Evolutionary conservation across 2,888 invertebrate species (phyloP).

Genomic region (Mamestra brassicae): DNA sequence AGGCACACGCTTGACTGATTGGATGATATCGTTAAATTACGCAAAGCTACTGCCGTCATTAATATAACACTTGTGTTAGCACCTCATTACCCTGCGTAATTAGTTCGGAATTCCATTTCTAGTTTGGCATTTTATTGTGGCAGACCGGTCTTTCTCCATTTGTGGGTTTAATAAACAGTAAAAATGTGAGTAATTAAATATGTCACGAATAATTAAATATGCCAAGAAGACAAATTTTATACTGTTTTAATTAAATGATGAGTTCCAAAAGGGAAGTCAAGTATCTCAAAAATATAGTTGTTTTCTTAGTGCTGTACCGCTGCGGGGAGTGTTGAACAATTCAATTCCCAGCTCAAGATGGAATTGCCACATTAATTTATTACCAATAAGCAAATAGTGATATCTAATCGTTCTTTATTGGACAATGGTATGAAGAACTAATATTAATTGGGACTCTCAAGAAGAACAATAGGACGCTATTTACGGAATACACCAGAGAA

Average conservation of each 20-base stretch:
- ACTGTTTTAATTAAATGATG: no score
- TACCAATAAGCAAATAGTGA: not conserved
- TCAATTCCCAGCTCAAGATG: no score
- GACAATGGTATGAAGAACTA: no score
- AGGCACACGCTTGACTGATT: constrained; percentile 53
- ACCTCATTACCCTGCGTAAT: constrained; percentile 33
- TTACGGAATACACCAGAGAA: no score
- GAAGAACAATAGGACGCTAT: no score
- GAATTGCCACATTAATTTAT: no score
- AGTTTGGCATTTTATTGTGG: constrained; percentile 1
- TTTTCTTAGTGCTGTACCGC: no score
- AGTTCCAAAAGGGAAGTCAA: no score
- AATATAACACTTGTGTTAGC: constrained; percentile 45
- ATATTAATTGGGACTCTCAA: no score
- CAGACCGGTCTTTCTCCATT: not conserved
- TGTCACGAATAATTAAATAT: not conserved
- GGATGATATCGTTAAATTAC: constrained; percentile 50
- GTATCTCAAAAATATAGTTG: no score
- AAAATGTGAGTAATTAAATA: not conserved
- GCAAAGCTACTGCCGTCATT: constrained; percentile 48
- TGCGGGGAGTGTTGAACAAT: no score
- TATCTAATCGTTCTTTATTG: not conserved
- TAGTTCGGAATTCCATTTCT: constrained; percentile 29
- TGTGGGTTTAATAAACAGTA: not conserved
- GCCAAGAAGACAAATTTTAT: not conserved